Evolutionary conservation across 2,113 vertebrate genomes (phyloP).

Genomic region (Peromyscus polionotus): DNA sequence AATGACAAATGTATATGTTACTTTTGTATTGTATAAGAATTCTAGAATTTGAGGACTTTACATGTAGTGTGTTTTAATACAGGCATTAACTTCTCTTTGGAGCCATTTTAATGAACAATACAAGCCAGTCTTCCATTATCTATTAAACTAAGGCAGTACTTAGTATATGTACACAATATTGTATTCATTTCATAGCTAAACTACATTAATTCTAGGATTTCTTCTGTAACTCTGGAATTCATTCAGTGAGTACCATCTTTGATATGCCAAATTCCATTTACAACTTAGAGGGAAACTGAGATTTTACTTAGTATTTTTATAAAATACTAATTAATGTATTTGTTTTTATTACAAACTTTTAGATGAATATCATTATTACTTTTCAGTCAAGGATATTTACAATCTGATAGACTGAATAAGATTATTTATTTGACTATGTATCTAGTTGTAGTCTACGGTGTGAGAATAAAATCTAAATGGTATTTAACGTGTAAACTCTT

Average conservation of each 20-base stretch:
- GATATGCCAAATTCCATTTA: background rate
- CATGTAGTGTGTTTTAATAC: background rate
- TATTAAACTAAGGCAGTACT: background rate
- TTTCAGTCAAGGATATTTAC: background rate
- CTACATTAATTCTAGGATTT: background rate
- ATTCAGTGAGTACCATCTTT: background rate
- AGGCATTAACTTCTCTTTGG: background rate
- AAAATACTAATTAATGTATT: background rate
- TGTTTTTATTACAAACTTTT: background rate
- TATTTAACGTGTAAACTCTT: background rate
- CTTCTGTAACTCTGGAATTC: background rate
- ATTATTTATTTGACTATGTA: background rate
- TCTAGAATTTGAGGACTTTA: background rate
- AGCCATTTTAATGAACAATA: background rate
- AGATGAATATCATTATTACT: background rate
- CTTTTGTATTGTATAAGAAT: background rate
- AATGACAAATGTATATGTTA: no score
- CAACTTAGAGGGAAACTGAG: background rate
- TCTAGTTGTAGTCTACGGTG: background rate
- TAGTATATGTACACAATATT: background rate
- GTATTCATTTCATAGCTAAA: background rate
- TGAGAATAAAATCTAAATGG: background rate
- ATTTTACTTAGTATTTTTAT: constrained; percentile 1
- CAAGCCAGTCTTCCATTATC: background rate
- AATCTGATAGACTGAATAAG: background rate